A percentile compares a stretch with the other conserved stretches of the same genome.
These are phyloP conservation scores for Epizoanthus illoricatus DNA, from an alignment of 92 coral and sea anemone genomes.

Conservation along the genomic window DNA sequence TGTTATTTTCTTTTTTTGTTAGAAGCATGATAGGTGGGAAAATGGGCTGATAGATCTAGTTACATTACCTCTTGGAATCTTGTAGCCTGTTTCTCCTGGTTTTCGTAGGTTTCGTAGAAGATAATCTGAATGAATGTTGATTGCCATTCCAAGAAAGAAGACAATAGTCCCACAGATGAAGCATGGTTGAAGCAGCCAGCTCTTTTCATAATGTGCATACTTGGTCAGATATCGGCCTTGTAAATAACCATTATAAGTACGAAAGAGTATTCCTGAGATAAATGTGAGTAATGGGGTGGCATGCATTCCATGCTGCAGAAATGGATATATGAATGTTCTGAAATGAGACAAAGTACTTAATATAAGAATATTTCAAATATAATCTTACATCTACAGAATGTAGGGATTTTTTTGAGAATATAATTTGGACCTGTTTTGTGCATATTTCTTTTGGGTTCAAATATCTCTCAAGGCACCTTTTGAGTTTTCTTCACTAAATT, in stretches of 20 bases:
- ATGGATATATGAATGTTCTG: slow-evolving; percentile 88
- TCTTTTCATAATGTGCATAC: slow-evolving; percentile 63
- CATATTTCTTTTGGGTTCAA: no score
- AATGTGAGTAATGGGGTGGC: slow-evolving; percentile 68
- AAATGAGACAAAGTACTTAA: slow-evolving; percentile 5
- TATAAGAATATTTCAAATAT: not conserved
- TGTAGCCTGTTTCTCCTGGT: slow-evolving; percentile 89
- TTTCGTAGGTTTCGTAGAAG: slow-evolving; percentile 73
- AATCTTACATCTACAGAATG: no score
- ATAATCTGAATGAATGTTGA: slow-evolving; percentile 87
- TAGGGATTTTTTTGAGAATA: no score
- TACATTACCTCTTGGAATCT: slow-evolving; percentile 77
- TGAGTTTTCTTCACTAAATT: no score
- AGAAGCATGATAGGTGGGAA: no score
- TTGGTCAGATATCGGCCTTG: slow-evolving; percentile 78
- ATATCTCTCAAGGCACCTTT: no score
- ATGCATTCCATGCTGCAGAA: slow-evolving; percentile 71
- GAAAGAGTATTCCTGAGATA: slow-evolving; percentile 53
- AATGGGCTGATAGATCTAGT: no score
- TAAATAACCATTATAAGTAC: slow-evolving; percentile 71
- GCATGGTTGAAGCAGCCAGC: slow-evolving; percentile 66
- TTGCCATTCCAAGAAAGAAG: slow-evolving; percentile 77
- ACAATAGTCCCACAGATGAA: slow-evolving; percentile 67
- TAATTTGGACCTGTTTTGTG: no score
- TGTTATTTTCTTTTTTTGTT: no score